Evolutionary conservation across 2,888 invertebrate genomes (phyloP), one percentile per base, ranked within the genome.

Genomic region (Pogonocherus hispidulus): DNA sequence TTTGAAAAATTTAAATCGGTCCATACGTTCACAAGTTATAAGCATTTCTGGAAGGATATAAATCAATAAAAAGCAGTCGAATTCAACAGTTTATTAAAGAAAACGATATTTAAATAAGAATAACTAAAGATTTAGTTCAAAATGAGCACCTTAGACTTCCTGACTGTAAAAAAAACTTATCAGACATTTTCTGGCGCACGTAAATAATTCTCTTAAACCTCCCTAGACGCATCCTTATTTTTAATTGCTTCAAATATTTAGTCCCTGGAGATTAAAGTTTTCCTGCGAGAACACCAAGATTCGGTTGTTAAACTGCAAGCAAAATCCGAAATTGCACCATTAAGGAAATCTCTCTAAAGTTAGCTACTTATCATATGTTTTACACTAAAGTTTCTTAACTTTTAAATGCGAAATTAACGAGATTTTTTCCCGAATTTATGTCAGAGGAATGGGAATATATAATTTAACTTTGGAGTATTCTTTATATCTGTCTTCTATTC

Each of bases 281-380:
- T 41, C 14, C 16, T 41, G 11, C n/a, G 14, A 41, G 32, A n/a
- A 41, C n/a, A 4, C 3, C 5, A n/a, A 41, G n/a, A n/a, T 5
- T 41, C n/a, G 41, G n/a, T 49, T n/a, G 49, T 22, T 49, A 22
- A 22, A 55, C 20, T 22, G 22, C 35, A 32, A 22, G 37, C 6
- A 55, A 55, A 14, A 20, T 55, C 41, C 27, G 5, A 37, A 55
- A 35, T 3, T 55, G 8, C 19, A n/a, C 9, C 35, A 41, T 41
- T 55, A 55, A 18, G 20, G 20, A 57, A 55, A 55, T 55, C 5
- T 55, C 41, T n/a, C 11, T 14, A 20, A 46, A 57, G 6, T 57
- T 59, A n/a, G 47, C 59, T 49, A 59, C 59, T 59, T 59, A 59
- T 59, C 59, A 49, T 47, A 59, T 47, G 47, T 46, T 32, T 47